Evolutionary conservation across 1,140 invertebrate species (phyloP).

Genomic region (Atta colombica): DNA sequence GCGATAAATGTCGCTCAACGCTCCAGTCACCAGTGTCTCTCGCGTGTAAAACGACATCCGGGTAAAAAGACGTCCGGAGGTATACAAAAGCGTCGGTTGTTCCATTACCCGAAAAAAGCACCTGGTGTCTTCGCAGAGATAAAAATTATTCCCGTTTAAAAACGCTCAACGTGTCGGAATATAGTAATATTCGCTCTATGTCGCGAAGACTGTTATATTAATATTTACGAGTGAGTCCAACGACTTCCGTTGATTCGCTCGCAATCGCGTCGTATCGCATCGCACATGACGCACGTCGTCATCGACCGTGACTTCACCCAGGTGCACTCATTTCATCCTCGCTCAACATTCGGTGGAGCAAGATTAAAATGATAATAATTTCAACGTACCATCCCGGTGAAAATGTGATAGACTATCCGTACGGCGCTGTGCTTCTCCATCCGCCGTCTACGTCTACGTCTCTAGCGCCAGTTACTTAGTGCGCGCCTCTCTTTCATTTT

Average conservation of each 20-base stretch:
- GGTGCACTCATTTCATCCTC: no score
- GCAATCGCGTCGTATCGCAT: neutral
- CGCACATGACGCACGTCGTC: no score
- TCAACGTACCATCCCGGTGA: neutral
- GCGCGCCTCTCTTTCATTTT: slow-evolving; percentile 83
- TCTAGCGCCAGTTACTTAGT: no score
- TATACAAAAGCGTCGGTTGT: neutral
- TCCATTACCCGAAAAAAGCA: neutral
- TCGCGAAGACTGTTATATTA: neutral
- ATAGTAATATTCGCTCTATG: neutral
- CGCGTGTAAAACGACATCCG: neutral
- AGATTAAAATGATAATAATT: no score
- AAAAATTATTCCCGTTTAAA: neutral
- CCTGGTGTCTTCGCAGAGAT: neutral
- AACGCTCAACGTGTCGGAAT: neutral
- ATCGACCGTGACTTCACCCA: no score
- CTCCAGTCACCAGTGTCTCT: neutral
- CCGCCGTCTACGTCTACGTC: no score
- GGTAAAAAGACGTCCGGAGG: neutral
- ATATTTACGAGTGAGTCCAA: slow-evolving; percentile 24
- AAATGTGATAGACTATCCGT: slow-evolving; percentile 33
- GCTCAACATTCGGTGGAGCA: no score
- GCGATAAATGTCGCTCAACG: slow-evolving; percentile 66
- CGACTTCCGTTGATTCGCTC: neutral
- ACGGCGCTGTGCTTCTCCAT: neutral